phyloP scores from a whole-genome alignment of 1,140 invertebrate species.

The Gonatopus flavifemur region DNA sequence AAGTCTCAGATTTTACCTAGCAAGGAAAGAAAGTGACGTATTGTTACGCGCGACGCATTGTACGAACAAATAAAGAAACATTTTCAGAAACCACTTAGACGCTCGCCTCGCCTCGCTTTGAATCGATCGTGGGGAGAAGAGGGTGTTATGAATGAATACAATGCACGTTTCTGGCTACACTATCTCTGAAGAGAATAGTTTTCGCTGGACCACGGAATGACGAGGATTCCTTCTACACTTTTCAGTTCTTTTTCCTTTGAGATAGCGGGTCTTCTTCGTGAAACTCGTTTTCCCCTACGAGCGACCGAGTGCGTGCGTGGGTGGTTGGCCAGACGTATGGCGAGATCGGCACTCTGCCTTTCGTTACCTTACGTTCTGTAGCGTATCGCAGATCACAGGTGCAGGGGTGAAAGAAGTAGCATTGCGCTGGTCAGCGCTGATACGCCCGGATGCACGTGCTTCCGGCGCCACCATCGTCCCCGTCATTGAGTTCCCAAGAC shows the following conservation, averaged over 20 bases:
- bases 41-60: constrained; percentile 19
- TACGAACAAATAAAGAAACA: constrained; percentile 31
- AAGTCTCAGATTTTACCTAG: constrained; percentile 14
- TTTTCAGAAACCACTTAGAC: constrained; percentile 36
- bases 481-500: no score
- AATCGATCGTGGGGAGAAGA: no score
- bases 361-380: no score
- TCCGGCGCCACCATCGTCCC: constrained; percentile 39
- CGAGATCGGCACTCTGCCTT: no score
- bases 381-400: constrained; percentile 43
- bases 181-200: no score
- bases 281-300: constrained; percentile 1
- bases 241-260: no score
- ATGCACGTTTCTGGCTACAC: no score
- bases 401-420: constrained; percentile 47
- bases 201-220: no score
- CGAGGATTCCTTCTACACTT: no score
- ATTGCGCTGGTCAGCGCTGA: constrained; percentile 54
- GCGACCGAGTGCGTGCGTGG: constrained; percentile 30
- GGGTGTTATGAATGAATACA: no score
- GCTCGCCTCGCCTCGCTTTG: no score
- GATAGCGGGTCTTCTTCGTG: neutral
- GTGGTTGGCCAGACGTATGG: constrained; percentile 37
- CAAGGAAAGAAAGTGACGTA: constrained; percentile 18
- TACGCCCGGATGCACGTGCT: constrained; percentile 48